Evolutionary conservation across 2,797 vertebrate species (phyloP).

Genomic region (Pantherophis alleghaniensis): DNA sequence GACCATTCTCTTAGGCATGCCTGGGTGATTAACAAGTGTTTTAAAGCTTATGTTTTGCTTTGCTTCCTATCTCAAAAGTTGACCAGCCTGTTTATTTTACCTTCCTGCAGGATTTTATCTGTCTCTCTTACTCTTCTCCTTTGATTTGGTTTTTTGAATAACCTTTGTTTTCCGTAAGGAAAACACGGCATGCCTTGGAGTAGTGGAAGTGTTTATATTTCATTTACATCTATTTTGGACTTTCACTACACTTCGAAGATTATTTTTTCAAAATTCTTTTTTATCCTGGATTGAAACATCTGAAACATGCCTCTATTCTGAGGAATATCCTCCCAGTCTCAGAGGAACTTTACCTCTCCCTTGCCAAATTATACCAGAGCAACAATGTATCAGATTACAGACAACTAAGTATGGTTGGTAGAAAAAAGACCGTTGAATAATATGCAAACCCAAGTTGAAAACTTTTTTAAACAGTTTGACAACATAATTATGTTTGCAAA

Average conservation of each 20-base stretch:
- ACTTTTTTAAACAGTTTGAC: too few species aligned
- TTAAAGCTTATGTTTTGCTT: background rate
- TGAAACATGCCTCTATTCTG: background rate
- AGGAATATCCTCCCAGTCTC: background rate
- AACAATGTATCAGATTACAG: background rate
- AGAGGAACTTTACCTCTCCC: background rate
- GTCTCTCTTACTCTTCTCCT: too few species aligned
- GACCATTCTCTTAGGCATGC: background rate
- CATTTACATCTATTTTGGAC: background rate
- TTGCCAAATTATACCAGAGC: background rate
- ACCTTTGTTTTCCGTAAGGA: background rate
- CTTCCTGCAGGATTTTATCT: too few species aligned
- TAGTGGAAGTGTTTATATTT: background rate
- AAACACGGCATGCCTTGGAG: background rate
- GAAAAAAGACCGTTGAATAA: too few species aligned
- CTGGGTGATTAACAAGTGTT: background rate
- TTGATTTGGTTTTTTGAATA: background rate
- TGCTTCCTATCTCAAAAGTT: background rate
- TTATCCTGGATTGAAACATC: background rate
- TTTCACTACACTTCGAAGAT: background rate
- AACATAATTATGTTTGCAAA: too few species aligned
- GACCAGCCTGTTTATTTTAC: background rate
- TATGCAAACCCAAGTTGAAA: too few species aligned
- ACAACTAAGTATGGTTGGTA: background rate
- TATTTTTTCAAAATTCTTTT: background rate